phyloP scores from a whole-genome alignment of 2,888 invertebrate genomes.

The Tipula confusa region DNA sequence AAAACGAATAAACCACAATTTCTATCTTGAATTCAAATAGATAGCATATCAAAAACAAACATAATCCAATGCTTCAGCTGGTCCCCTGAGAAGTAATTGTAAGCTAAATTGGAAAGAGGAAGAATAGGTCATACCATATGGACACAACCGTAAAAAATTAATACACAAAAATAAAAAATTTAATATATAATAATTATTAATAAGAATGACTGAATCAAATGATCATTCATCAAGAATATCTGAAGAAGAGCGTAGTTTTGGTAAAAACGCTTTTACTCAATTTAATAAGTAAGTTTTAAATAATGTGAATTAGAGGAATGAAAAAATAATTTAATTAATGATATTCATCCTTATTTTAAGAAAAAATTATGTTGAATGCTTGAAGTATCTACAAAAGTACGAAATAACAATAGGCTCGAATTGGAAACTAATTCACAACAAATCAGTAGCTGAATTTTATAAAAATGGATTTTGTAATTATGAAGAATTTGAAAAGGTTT shows the following conservation, averaged over 20 bases:
- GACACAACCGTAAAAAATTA: no score
- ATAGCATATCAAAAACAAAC: no score
- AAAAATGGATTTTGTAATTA: constrained; percentile 67
- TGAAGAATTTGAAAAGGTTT: constrained; percentile 64
- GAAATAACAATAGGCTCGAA: constrained; percentile 27
- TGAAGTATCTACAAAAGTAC: constrained; percentile 31
- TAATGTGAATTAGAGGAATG: background rate
- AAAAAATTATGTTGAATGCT: constrained; percentile 31
- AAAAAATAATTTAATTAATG: no score
- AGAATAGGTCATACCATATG: no score
- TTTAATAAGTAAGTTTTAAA: background rate
- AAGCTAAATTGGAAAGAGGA: no score
- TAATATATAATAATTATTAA: background rate
- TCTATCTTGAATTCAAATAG: no score
- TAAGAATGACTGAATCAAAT: background rate
- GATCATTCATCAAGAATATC: background rate
- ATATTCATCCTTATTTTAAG: no score
- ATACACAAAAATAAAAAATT: background rate
- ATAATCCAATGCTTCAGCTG: no score
- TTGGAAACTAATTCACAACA: constrained; percentile 67
- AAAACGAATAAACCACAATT: no score
- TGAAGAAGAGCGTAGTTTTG: background rate
- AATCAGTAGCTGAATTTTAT: constrained; percentile 77
- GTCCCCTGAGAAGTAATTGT: no score
- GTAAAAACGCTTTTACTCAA: background rate